Evolutionary conservation across 2,113 vertebrate species (phyloP).

Genomic region (Candoia aspera): DNA sequence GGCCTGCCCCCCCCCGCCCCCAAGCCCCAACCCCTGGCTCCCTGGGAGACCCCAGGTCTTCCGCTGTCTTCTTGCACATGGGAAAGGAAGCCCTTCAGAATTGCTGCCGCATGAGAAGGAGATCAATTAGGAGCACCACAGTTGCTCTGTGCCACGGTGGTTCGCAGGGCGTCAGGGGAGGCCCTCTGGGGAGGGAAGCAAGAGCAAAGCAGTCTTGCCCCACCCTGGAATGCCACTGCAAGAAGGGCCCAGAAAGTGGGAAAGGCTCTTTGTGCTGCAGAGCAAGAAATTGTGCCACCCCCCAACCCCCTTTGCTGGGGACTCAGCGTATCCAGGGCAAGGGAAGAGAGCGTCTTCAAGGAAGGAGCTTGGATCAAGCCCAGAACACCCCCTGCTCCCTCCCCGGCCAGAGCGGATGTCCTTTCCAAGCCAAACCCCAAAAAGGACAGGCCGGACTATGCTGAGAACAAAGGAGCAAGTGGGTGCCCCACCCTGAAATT

Average conservation of each 20-base stretch:
- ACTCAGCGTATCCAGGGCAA: too few relatives aligned
- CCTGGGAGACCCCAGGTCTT: too few relatives aligned
- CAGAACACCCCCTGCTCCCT: not conserved
- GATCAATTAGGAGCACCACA: not conserved
- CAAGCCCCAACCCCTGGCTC: too few relatives aligned
- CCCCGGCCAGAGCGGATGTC: not conserved
- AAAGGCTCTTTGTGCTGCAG: not conserved
- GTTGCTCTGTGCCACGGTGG: not conserved
- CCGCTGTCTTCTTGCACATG: too few relatives aligned
- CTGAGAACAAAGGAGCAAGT: not conserved
- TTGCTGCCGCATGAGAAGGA: too few relatives aligned
- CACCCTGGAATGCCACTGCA: not conserved
- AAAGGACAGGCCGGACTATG: not conserved
- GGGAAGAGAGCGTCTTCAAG: too few relatives aligned
- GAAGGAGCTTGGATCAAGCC: not conserved
- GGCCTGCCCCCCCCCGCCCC: too few relatives aligned
- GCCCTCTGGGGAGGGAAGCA: not conserved
- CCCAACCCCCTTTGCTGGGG: not conserved
- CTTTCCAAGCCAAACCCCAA: not conserved
- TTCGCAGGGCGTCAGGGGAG: too few relatives aligned
- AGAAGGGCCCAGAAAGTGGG: too few relatives aligned
- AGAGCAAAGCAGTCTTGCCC: not conserved
- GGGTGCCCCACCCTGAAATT: slow-evolving; percentile 2
- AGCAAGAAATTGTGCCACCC: not conserved
- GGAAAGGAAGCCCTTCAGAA: too few relatives aligned